phyloP scores from a whole-genome alignment of 2,113 vertebrate species.

The Lota lota region DNA sequence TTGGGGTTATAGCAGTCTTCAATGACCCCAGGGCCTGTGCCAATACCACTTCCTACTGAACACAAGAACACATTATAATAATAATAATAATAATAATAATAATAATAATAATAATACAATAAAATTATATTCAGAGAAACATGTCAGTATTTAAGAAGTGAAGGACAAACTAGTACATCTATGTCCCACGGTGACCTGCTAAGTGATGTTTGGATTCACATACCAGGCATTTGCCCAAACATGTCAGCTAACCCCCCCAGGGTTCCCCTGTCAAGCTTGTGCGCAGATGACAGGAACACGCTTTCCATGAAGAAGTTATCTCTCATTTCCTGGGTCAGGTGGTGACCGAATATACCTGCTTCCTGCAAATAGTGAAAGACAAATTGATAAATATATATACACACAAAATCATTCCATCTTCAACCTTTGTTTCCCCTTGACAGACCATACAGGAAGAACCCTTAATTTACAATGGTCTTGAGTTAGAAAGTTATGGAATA shows the following conservation, averaged over 20 bases:
- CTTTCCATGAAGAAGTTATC: conserved; percentile 96
- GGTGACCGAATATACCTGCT: conserved; percentile 97
- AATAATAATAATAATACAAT: too few species aligned
- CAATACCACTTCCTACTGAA: conserved; percentile 87
- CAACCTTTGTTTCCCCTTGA: too few species aligned
- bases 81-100: too few species aligned
- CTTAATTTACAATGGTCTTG: too few species aligned
- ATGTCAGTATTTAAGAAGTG: not conserved
- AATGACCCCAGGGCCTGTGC: conserved; percentile 98
- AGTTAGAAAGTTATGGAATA: too few species aligned
- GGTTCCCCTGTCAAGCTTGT: conserved; percentile 95
- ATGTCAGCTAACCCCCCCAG: conserved; percentile 97
- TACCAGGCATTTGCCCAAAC: conserved; percentile 99
- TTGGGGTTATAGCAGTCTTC: conserved; percentile 98
- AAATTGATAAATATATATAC: not conserved
- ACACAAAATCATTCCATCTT: not conserved
- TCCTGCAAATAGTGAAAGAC: conserved; percentile 71
- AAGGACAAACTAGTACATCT: too few species aligned
- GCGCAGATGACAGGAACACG: conserved; percentile 87
- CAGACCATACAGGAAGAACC: too few species aligned
- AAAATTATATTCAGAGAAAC: not conserved
- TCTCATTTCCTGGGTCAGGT: conserved; percentile 86
- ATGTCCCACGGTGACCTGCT: not conserved
- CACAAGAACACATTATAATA: not conserved
- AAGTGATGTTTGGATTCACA: not conserved